These are phyloP conservation scores for Ivindomyrus marchei DNA, from an alignment of 2,113 vertebrate genomes.

Conservation along the genomic window DNA sequence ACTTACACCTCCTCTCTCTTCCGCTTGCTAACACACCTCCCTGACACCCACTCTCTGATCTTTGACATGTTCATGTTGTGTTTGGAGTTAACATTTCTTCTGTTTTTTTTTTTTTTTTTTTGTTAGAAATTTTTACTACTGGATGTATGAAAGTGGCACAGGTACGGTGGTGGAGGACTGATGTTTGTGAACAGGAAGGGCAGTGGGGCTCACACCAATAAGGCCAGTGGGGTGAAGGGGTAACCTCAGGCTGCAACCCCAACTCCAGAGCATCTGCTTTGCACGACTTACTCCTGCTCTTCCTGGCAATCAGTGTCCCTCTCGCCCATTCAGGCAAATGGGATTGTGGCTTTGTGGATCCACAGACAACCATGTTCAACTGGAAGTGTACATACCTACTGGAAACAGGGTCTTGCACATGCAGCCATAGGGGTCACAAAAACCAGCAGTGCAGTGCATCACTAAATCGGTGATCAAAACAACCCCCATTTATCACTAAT, in stretches of 20 bases:
- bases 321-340: not conserved
- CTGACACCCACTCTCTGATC: not conserved
- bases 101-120: not conserved
- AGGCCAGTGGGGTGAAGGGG: not conserved
- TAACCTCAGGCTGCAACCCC: not conserved
- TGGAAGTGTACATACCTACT: not conserved
- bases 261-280: not conserved
- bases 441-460: not conserved
- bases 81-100: not conserved
- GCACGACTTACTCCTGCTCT: not conserved
- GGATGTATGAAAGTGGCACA: not conserved
- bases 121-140: not conserved
- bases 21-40: conserved; percentile 15
- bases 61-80: not conserved
- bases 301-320: not conserved
- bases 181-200: not conserved
- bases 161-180: not conserved
- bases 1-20: not conserved
- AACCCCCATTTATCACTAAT: not conserved
- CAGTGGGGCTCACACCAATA: not conserved
- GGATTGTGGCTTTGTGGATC: not conserved
- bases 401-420: not conserved
- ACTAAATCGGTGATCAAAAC: not conserved
- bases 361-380: not conserved
- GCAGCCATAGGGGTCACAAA: not conserved